phyloP scores from a whole-genome alignment of 2,888 invertebrate species.

The Xanthia togata region DNA sequence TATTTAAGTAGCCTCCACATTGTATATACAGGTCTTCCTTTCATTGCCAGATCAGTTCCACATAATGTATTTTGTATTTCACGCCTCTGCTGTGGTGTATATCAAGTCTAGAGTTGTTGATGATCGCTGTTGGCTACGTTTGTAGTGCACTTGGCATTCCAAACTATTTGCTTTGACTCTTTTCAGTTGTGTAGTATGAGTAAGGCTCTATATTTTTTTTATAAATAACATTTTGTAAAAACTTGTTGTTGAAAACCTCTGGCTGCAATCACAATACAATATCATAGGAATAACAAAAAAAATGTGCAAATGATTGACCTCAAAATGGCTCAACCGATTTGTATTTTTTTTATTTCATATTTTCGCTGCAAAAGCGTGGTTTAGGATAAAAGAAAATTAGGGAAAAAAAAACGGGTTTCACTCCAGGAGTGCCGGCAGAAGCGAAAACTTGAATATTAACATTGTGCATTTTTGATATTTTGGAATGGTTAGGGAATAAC shows the following conservation, averaged over 20 bases:
- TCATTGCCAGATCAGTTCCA: constrained; percentile 45
- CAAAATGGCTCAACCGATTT: no score
- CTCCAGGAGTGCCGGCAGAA: no score
- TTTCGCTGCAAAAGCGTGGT: no score
- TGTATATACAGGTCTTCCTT: constrained; percentile 36
- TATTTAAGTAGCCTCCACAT: constrained; percentile 45
- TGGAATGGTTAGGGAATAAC: no score
- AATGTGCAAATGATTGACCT: no score
- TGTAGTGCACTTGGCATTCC: constrained; percentile 16
- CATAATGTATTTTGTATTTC: constrained; percentile 38
- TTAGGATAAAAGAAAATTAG: no score
- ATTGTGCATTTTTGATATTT: no score
- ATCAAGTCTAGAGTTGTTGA: constrained; percentile 33
- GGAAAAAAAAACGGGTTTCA: no score
- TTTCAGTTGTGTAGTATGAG: not conserved
- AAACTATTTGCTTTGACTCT: constrained; percentile 14
- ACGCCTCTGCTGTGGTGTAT: constrained; percentile 23
- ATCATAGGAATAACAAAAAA: not conserved
- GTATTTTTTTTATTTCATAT: no score
- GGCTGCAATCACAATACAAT: not conserved
- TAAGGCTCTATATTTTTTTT: not conserved
- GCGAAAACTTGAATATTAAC: no score
- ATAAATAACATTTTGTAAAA: not conserved
- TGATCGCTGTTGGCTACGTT: constrained; percentile 29
- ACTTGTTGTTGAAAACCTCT: not conserved